phyloP scores from a whole-genome alignment of 2,888 invertebrate species.

The Leptinotarsa rubiginosa region DNA sequence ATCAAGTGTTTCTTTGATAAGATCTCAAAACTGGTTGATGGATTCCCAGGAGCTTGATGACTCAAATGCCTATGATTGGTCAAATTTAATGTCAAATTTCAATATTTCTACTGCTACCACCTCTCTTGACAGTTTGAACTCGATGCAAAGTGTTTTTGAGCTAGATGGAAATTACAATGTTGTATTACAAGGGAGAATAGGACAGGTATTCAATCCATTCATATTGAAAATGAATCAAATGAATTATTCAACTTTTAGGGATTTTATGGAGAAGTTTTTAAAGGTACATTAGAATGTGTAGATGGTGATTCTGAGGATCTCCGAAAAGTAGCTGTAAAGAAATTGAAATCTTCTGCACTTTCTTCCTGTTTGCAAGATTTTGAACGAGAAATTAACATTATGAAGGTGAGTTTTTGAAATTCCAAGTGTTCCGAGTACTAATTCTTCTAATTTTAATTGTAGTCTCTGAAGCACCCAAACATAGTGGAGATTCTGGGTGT shows the following conservation, averaged over 20 bases:
- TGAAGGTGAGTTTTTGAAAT: conserved; percentile 74
- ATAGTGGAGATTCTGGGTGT: conserved; percentile 89
- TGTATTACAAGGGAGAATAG: conserved; percentile 72
- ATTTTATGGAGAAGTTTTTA: conserved; percentile 88
- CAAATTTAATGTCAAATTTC: conserved; percentile 61
- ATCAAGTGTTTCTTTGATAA: conserved; percentile 48
- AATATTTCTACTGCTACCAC: conserved; percentile 62
- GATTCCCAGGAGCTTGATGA: conserved; percentile 57
- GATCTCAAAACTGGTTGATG: conserved; percentile 34
- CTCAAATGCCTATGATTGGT: conserved; percentile 63
- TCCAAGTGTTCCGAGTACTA: neutral
- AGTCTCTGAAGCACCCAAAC: conserved; percentile 86
- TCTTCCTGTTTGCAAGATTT: conserved; percentile 76
- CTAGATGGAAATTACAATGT: conserved; percentile 72
- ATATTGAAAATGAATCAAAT: neutral
- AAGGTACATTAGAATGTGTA: conserved; percentile 76
- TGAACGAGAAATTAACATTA: conserved; percentile 86
- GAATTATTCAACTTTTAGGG: conserved; percentile 69
- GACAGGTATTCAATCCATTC: conserved; percentile 66
- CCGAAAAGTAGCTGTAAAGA: conserved; percentile 76
- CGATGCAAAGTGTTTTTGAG: conserved; percentile 71
- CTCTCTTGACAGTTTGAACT: conserved; percentile 64
- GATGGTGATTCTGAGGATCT: conserved; percentile 67
- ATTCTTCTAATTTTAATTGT: conserved; percentile 47
- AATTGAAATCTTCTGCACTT: conserved; percentile 70